Evolutionary conservation across 2,113 vertebrate species (phyloP).

Genomic region (Amphiprion ocellaris): DNA sequence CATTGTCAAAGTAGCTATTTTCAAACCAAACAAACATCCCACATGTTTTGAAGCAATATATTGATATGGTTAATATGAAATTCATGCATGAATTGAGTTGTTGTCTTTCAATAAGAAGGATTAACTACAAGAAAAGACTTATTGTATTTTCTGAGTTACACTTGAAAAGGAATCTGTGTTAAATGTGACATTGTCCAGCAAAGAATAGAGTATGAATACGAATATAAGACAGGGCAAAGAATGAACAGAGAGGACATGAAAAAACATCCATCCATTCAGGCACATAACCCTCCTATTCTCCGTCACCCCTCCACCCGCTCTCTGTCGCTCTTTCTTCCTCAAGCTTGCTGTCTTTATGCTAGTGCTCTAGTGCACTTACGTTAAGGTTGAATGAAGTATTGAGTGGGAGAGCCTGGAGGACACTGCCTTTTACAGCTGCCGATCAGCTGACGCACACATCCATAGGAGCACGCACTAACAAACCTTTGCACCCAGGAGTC

Average conservation of each 20-base stretch:
- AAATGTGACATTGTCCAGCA: conserved; percentile 37
- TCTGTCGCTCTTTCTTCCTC: conserved; percentile 42
- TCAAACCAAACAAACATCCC: conserved; percentile 44
- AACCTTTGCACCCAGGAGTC: conserved; percentile 58
- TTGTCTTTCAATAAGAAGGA: conserved; percentile 35
- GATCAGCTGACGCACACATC: conserved; percentile 65
- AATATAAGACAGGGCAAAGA: conserved; percentile 3
- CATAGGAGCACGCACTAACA: conserved; percentile 25
- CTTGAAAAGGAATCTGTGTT: conserved; percentile 20
- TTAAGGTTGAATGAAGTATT: conserved; percentile 79
- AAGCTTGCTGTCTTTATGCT: conserved; percentile 63
- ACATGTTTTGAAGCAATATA: conserved; percentile 52
- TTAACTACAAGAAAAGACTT: conserved; percentile 19
- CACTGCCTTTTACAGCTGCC: conserved; percentile 72
- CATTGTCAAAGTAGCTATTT: conserved; percentile 47
- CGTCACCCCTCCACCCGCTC: background rate
- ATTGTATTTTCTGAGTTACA: conserved; percentile 29
- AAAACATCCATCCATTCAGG: conserved; percentile 38
- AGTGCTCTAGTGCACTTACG: conserved; percentile 73
- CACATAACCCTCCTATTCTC: background rate
- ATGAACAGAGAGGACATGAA: conserved; percentile 12
- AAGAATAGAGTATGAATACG: conserved; percentile 9
- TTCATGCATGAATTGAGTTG: conserved; percentile 33
- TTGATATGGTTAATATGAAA: conserved; percentile 38
- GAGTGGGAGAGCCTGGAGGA: conserved; percentile 77